These are phyloP conservation scores for Todiramphus chloris DNA, from an alignment of 2,113 vertebrate species.

Conservation along the genomic window DNA sequence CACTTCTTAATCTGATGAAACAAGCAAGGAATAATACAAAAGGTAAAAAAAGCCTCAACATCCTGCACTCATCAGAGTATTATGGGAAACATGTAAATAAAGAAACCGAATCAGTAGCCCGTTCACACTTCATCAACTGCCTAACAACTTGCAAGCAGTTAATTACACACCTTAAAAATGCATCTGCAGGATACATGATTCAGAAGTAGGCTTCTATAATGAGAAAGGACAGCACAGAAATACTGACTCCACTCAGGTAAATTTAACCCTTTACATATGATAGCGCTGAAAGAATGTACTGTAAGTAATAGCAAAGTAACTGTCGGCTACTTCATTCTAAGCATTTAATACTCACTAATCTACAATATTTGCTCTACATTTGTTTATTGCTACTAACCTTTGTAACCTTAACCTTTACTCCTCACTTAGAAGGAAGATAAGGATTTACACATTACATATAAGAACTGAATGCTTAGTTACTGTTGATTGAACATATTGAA, in stretches of 20 bases:
- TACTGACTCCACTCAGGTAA: not conserved
- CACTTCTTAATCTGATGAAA: conserved; percentile 61
- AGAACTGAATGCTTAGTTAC: not conserved
- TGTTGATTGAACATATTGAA: not conserved
- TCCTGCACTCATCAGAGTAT: conserved; percentile 46
- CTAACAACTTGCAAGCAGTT: conserved; percentile 73
- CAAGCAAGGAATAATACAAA: conserved; percentile 55
- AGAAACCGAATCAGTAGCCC: conserved; percentile 73
- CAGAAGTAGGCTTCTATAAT: conserved; percentile 48
- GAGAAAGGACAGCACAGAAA: conserved; percentile 1
- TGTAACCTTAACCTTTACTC: not conserved
- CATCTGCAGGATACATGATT: conserved; percentile 54
- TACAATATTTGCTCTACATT: not conserved
- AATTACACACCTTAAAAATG: conserved; percentile 74
- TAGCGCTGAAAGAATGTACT: not conserved
- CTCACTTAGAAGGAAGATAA: not conserved
- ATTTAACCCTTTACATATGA: conserved; percentile 31
- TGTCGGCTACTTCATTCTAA: not conserved
- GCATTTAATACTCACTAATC: not conserved
- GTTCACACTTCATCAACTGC: conserved; percentile 74
- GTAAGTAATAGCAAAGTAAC: not conserved
- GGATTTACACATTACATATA: not conserved
- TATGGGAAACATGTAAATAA: conserved; percentile 69
- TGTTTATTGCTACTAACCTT: not conserved
- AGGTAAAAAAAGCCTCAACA: not conserved